Base-by-base conservation (phyloP, 1,140 invertebrate genomes). In the Lasaia peninsularis region DNA sequence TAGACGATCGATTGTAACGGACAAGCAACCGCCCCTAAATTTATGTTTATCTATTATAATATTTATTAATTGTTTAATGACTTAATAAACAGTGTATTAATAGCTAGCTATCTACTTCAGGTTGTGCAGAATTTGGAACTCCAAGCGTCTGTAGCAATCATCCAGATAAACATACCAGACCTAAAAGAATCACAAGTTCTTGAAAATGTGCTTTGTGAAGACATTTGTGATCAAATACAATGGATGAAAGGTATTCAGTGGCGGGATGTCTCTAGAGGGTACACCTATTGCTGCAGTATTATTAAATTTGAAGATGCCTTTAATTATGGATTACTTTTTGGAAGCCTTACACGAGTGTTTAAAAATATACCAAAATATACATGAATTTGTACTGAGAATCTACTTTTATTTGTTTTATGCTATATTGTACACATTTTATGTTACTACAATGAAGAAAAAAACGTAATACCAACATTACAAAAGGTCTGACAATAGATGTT, bases 141-240 rank as follows among this genome's bases (percentile, higher is more conserved):
- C 0, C 32, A 53, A n/a, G 62, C 68, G 18, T 71, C 70, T 2
- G 52, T 87, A 4, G 84, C 76, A 0, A 76, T 87, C 4, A 65
- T 87, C 40, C 72, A 86, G 57, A 67, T 86, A 0, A 87, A 87
- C 51, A 62, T 81, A 31, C 84, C 81, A 1, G 66, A 78, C 21
- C 44, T 84, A 31, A 50, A 52, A n/a, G 34, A 56, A 3, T 21
- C 57, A 2, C 67, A 83, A 2, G 71, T 67, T 2, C 18, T 35
- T 7, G 52, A 37, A 1, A 61, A 80, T 21, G 56, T 77, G 1
- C 58, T 69, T 0, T 88, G 85, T 57, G 51, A 53, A 34, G 82
- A 88, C 31, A 69, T 83, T 8, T 86, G 80, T 50, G 32, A 62
- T 40, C 28, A 77, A 31, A 69, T 75, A 8, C 40, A 64, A 28